Base-by-base conservation (phyloP, 2,113 vertebrate species). In the Girardinichthys multiradiatus region DNA sequence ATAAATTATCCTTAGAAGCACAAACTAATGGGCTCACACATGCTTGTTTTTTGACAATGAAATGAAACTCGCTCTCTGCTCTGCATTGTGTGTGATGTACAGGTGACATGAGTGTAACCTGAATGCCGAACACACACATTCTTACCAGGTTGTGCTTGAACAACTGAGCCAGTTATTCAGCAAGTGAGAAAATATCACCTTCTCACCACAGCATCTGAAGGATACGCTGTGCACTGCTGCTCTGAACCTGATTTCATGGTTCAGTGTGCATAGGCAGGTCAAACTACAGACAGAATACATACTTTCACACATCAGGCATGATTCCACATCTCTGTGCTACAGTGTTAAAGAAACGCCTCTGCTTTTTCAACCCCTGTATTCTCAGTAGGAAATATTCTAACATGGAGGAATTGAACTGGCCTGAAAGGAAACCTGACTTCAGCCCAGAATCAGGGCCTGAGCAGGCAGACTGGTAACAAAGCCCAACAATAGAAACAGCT, bases 151-250 rank as follows among this genome's bases (percentile, higher is more conserved):
- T 57, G 48, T 39, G 31, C 33, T 39, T 33, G 24, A 64, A 33
- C 57, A 35, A 28, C 72, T 65, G 35, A 71, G 51, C 28, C 48
- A 26, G 35, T 73, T 37, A 81, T 39, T 80, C 77, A 80, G 58
- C 10, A 64, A 35, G 70, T 77, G 69, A 71, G 73, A 79, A 70
- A 63, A 70, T 21, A 69, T 51, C 39, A 21, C 63, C 51, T 42
- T 69, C 80, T 68, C 45, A 31, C 73, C 12, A 14, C 33, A 12
- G 66, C 24, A 27, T 57, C 51, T n/a, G 7, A 68, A 24, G 14
- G 45, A 14, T 14, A 4, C 13, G n/a, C 35, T 27, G 35, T 42
- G 35, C 11, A 42, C 35, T 19, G 63, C 35, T 19, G 63, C 35
- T 65, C 24, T 65, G 63, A 65, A 45, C 26, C n/a, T 51, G 64